Base-by-base conservation (phyloP, 2,888 invertebrate genomes). In the Mactromeris polynyma region DNA sequence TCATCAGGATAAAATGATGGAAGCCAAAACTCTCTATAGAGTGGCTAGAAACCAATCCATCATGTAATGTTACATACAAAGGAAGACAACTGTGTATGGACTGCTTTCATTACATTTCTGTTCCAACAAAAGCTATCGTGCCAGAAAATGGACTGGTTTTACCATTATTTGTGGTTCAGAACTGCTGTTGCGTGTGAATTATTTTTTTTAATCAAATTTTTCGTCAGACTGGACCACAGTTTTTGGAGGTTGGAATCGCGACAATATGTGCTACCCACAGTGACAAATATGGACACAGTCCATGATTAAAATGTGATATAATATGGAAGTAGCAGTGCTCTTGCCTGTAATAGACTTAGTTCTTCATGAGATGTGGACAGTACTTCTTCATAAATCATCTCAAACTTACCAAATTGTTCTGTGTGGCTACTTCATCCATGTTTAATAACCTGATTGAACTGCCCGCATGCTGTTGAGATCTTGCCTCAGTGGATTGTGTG, bases 241-340 rank as follows among this genome's bases (percentile, higher is more conserved):
- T 80, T 42, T 64, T 54, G 51, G 33, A 36, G 36, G 78, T 46
- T 69, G 81, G 31, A 38, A 77, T 19, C n/a, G 26, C n/a, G 19
- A 78, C 31, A 33, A 81, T 58, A 87, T 87, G 86, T 87, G 86
- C 86, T 87, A 87, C 54, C 54, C 31, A 54, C 38, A 81, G 46
- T 33, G 51, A 77, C 78, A 78, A 46, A 33, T 42, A 78, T 77
- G 54, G 84, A 84, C 84, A 84, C 84, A 78, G 84, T 84, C 84
- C 77, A 36, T 51, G 46, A 77, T n/a, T 31, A 33, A 31, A 78
- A 36, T 84, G 78, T 84, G 84, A 84, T 84, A 78, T 78, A 42
- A 69, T 38, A 38, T 77, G 51, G 58, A 78, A 78, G 36, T 73
- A 82, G 86, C 86, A 87, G 86, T 78, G 86, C 86, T 87, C 83